These are phyloP conservation scores for Callimorpha dominula DNA, from an alignment of 2,888 invertebrate species.

Conservation along the genomic window DNA sequence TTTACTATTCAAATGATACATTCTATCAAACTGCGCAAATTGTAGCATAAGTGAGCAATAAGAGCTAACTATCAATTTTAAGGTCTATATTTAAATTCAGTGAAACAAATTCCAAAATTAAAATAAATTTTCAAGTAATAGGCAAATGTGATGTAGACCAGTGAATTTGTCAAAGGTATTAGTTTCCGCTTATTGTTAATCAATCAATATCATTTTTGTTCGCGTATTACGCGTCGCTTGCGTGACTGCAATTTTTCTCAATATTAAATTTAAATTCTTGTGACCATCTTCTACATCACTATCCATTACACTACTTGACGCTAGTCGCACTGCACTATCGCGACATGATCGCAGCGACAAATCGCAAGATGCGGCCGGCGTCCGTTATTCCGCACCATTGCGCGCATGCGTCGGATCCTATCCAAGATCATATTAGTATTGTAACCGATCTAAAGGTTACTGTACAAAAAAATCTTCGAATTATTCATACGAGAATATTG, in stretches of 20 bases:
- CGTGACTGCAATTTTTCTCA: neutral
- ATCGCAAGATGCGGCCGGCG: conserved; percentile 64
- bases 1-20: too few relatives aligned
- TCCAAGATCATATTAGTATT: conserved; percentile 58
- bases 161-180: too few relatives aligned
- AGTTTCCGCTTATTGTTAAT: too few relatives aligned
- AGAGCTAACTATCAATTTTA: too few relatives aligned
- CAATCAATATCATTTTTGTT: too few relatives aligned
- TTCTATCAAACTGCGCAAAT: too few relatives aligned
- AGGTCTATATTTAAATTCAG: too few relatives aligned
- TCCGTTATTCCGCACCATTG: conserved; percentile 64
- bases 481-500: conserved; percentile 36
- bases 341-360: conserved; percentile 73
- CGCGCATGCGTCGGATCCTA: conserved; percentile 55
- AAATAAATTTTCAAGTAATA: too few relatives aligned
- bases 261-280: conserved; percentile 2
- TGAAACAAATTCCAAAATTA: too few relatives aligned
- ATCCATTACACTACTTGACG: conserved; percentile 56
- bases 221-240: too few relatives aligned
- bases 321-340: conserved; percentile 63
- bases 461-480: conserved; percentile 41
- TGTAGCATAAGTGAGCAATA: too few relatives aligned
- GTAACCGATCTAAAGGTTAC: conserved; percentile 57
- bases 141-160: too few relatives aligned
- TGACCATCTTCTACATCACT: conserved; percentile 35